Evolutionary conservation across 2,113 vertebrate genomes (phyloP), one percentile per base, ranked within the genome.

Genomic region (Phaethornis superciliosus): DNA sequence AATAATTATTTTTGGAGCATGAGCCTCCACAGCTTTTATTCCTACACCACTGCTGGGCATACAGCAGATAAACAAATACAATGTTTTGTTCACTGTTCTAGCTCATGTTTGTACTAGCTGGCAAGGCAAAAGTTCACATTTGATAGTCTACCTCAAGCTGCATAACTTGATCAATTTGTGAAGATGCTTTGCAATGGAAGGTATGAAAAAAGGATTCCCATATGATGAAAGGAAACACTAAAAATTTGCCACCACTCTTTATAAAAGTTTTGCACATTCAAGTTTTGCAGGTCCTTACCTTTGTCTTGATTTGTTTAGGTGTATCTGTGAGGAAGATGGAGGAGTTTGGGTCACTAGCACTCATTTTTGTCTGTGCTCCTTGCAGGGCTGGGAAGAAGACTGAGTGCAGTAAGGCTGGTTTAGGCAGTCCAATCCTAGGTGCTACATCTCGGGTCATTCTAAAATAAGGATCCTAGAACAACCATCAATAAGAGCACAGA

Each of bases 351-450:
- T 99, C 99, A 15, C 99, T 99, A 95, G 99, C 98, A 8, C 99
- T 99, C 99, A 99, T 99, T 97, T 99, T 99, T 77, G 99, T 99
- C 95, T 99, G 99, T 15, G 99, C 99, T 28, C 99, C 99, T 96
- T 99, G 99, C 70, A 99, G 97, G 19, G 99, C 99, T 2, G 99
- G 99, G 96, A 99, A 99, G 97, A 99, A 99, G 64, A 98, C 98
- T 7, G 99, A 99, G 96, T 99, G 99, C 63, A 99, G 93, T 92
- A 99, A 97, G 35, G 99, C 99, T 7, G 99, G 99, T 91, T 99
- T 99, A 24, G 97, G 98, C 75, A 98, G 98, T 30, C 98, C 98
- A 21, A 99, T 98, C 83, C 99, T 98, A 18, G 99, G 99, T 35
- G 99, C 99, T 2, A 99, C 99, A 27, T 99, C 99, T 1, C 99